phyloP scores from a whole-genome alignment of 1,140 invertebrate species.

The Brachionus rotundiformis region DNA sequence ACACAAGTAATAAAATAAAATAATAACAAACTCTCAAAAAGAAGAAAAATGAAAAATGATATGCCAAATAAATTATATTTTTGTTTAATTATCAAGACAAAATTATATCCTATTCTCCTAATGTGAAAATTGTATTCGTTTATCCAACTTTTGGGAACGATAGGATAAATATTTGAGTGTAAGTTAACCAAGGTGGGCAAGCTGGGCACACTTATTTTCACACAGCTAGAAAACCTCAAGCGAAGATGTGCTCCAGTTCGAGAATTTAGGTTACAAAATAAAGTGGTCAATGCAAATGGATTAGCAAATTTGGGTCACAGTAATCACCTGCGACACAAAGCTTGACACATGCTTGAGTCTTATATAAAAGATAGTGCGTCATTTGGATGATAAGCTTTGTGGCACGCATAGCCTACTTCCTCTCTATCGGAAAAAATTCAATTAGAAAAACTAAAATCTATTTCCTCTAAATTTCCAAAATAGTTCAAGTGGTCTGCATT shows the following conservation, averaged over 20 bases:
- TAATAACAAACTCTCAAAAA: too few species aligned
- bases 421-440: not conserved
- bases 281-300: not conserved
- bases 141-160: too few species aligned
- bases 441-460: not conserved
- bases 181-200: not conserved
- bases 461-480: not conserved
- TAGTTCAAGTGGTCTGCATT: slow-evolving; percentile 26
- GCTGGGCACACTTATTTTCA: not conserved
- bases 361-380: not conserved
- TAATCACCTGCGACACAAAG: not conserved
- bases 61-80: too few species aligned
- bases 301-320: not conserved
- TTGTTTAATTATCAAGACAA: too few species aligned
- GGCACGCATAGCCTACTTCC: not conserved
- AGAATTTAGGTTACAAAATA: not conserved
- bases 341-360: not conserved
- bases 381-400: not conserved
- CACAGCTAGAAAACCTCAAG: not conserved
- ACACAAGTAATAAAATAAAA: too few species aligned
- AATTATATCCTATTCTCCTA: too few species aligned
- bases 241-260: not conserved
- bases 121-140: too few species aligned
- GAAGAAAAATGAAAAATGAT: too few species aligned
- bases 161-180: too few species aligned